Evolutionary conservation across 2,888 invertebrate species (phyloP).

Genomic region (Stenolophus ochropezus): DNA sequence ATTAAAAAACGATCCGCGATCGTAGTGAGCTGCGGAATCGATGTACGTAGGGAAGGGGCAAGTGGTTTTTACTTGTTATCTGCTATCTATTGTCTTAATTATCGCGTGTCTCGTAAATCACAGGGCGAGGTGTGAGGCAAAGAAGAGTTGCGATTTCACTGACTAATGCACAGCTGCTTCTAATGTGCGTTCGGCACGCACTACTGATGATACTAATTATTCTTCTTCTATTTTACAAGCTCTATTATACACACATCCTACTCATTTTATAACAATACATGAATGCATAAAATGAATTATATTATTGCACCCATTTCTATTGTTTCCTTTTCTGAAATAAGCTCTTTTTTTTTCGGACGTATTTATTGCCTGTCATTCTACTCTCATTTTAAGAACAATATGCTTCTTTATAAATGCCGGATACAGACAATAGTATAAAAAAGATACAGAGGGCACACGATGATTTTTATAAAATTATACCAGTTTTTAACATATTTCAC

Average conservation of each 20-base stretch:
- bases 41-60: conserved; percentile 18
- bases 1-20: conserved; percentile 33
- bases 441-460: no score
- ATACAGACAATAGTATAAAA: no score
- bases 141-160: conserved; percentile 34
- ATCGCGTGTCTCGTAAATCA: conserved; percentile 59
- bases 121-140: conserved; percentile 21
- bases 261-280: not conserved
- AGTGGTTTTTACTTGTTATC: conserved; percentile 55
- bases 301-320: not conserved
- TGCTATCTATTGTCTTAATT: conserved; percentile 60
- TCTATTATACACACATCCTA: not conserved
- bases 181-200: conserved; percentile 46
- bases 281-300: not conserved
- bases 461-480: no score
- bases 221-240: not conserved
- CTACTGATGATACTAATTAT: conserved; percentile 19
- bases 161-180: conserved; percentile 46
- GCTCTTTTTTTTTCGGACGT: no score
- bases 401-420: no score
- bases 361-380: no score
- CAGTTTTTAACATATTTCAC: no score
- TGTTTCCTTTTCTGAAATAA: no score
- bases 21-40: conserved; percentile 32
- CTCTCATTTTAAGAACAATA: no score